These are phyloP conservation scores for Hirtodrosophila duncani DNA, from an alignment of 2,888 invertebrate species.

Conservation along the genomic window DNA sequence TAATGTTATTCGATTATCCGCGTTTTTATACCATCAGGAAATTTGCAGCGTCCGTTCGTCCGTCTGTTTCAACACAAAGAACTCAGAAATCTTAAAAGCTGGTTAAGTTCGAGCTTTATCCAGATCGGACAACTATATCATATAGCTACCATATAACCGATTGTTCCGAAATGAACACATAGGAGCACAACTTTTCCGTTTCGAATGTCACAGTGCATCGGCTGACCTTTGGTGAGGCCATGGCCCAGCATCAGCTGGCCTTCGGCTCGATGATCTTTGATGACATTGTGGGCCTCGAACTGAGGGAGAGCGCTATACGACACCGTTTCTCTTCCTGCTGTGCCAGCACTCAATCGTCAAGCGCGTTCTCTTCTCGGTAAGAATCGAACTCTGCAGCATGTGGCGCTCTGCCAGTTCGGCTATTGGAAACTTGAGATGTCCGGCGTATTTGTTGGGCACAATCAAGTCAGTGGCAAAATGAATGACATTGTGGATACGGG, in stretches of 20 bases:
- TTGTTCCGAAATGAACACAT: too few species aligned
- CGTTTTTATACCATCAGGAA: too few species aligned
- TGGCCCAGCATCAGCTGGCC: slow-evolving; percentile 22
- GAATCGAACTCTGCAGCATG: slow-evolving; percentile 31
- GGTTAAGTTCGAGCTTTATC: too few species aligned
- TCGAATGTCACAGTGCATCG: too few species aligned
- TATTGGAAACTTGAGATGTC: slow-evolving; percentile 41
- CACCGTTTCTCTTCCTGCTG: slow-evolving; percentile 35
- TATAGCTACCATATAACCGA: too few species aligned
- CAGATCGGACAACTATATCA: too few species aligned
- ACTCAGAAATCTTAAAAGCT: too few species aligned
- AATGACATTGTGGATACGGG: slow-evolving; percentile 49
- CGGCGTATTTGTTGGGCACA: slow-evolving; percentile 14
- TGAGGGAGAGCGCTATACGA: slow-evolving; percentile 20
- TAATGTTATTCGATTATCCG: too few species aligned
- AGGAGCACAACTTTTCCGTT: too few species aligned
- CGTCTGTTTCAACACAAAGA: too few species aligned
- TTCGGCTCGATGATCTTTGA: slow-evolving; percentile 40
- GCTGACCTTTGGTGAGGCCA: slow-evolving; percentile 41
- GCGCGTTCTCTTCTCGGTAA: slow-evolving; percentile 46
- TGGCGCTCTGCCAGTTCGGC: slow-evolving; percentile 23
- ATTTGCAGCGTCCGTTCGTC: too few species aligned
- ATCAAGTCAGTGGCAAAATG: background rate
- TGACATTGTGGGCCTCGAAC: slow-evolving; percentile 45
- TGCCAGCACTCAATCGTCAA: slow-evolving; percentile 18